A percentile compares a stretch with the other conserved stretches of the same genome.
These are phyloP conservation scores for Mallotus villosus DNA, from an alignment of 2,797 vertebrate species.

Conservation along the genomic window DNA sequence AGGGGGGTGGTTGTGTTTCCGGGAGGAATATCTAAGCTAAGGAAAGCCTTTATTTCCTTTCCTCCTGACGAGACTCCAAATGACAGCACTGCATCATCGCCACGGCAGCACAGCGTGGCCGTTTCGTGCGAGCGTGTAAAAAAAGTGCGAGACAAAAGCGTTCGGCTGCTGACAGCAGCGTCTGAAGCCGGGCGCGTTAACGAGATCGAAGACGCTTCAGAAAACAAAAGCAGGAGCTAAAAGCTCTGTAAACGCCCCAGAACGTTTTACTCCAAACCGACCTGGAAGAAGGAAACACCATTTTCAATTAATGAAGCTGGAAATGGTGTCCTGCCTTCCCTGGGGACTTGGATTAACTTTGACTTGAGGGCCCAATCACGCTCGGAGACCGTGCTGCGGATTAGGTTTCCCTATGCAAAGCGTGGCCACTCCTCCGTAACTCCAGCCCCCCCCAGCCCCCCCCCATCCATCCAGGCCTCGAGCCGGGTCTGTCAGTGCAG, in stretches of 20 bases:
- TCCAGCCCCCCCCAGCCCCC: conserved; percentile 36
- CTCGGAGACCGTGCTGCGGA: conserved; percentile 51
- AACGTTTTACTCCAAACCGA: conserved; percentile 61
- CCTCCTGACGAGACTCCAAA: conserved; percentile 73
- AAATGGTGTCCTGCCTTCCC: conserved; percentile 91
- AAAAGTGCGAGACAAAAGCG: conserved; percentile 64
- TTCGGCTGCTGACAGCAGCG: conserved; percentile 64
- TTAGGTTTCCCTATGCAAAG: conserved; percentile 81
- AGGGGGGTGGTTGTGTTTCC: conserved; percentile 62
- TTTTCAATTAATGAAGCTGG: conserved; percentile 98
- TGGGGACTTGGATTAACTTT: conserved; percentile 94
- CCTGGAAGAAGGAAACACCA: conserved; percentile 73
- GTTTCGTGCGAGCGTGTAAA: conserved; percentile 35
- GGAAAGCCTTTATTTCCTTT: conserved; percentile 71
- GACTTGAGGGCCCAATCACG: conserved; percentile 81
- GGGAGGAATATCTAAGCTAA: conserved; percentile 68
- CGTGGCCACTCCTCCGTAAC: conserved; percentile 56
- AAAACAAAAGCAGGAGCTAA: conserved; percentile 66
- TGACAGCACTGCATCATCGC: conserved; percentile 60
- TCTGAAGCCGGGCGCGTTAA: conserved; percentile 68
- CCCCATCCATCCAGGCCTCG: conserved; percentile 52
- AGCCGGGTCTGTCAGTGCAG: conserved; percentile 85
- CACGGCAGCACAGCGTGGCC: conserved; percentile 53
- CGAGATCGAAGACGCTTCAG: conserved; percentile 66
- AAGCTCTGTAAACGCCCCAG: conserved; percentile 51